A percentile compares a stretch with the other conserved stretches of the same genome.
Evolutionary conservation across 2,113 vertebrate genomes (phyloP).

Genomic region (Cyprinodon brontotheroides): DNA sequence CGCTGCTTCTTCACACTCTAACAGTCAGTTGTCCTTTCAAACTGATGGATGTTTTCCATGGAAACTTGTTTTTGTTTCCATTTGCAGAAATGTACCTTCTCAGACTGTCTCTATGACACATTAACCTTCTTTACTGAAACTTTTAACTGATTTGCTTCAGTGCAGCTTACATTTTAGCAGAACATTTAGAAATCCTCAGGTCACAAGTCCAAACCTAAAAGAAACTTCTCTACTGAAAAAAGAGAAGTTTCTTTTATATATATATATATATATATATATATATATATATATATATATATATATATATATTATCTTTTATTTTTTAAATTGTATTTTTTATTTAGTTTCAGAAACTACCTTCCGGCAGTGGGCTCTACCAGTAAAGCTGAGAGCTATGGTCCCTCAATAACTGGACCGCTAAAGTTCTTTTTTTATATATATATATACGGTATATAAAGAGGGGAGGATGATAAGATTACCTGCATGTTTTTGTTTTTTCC

Average conservation of each 20-base stretch:
- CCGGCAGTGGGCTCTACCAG: too few relatives aligned
- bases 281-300: too few relatives aligned
- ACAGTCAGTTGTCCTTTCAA: background rate
- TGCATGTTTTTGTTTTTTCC: too few relatives aligned
- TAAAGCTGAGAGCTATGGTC: too few relatives aligned
- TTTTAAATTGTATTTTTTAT: too few relatives aligned
- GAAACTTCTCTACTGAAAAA: background rate
- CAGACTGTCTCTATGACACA: background rate
- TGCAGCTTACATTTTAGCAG: constrained; percentile 14
- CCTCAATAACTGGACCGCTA: too few relatives aligned
- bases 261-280: too few relatives aligned
- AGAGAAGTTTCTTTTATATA: background rate
- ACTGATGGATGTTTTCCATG: background rate
- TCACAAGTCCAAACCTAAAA: background rate
- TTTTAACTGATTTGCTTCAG: background rate
- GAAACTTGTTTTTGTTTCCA: background rate
- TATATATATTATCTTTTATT: too few relatives aligned
- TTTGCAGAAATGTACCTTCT: constrained; percentile 4
- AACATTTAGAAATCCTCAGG: background rate
- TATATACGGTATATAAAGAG: too few relatives aligned
- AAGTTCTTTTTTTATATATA: too few relatives aligned
- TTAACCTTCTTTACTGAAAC: constrained; percentile 8
- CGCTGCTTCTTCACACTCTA: background rate
- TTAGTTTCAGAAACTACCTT: too few relatives aligned
- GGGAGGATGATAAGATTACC: too few relatives aligned